Conservation (phyloP, 2,797 vertebrate species). For the Coccyzus lansbergi region DNA sequence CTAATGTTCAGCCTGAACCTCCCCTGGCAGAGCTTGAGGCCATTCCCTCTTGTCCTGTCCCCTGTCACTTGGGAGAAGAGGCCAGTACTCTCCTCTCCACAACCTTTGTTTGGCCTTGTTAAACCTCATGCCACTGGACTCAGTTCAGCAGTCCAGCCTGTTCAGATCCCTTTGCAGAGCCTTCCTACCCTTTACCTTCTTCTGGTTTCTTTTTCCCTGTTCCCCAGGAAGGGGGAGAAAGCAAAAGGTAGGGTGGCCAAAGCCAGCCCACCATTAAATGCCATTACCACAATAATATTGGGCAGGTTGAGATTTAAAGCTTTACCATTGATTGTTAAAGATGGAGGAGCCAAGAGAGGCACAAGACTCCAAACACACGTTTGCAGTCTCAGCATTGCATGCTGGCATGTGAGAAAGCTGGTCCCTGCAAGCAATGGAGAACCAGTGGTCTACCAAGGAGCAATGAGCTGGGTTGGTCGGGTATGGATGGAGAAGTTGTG, state of each 20-base stretch:
- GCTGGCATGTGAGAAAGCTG: accelerated
- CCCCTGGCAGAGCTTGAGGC: too few relatives aligned
- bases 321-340: not conserved
- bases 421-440: not conserved
- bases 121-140: too few relatives aligned
- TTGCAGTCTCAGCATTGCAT: accelerated
- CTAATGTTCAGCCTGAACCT: too few relatives aligned
- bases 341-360: not conserved
- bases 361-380: not conserved
- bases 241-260: not conserved
- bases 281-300: not conserved
- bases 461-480: not conserved
- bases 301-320: not conserved
- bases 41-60: too few relatives aligned
- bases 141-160: too few relatives aligned
- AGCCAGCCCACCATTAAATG: not conserved
- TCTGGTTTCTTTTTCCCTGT: not conserved
- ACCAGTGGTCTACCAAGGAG: not conserved
- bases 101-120: too few relatives aligned
- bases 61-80: too few relatives aligned
- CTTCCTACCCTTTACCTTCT: not conserved
- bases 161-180: too few relatives aligned
- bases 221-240: not conserved
- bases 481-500: accelerated
- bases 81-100: too few relatives aligned